Conservation (phyloP, 2,888 invertebrate genomes). For the Sthenelais limicola region DNA sequence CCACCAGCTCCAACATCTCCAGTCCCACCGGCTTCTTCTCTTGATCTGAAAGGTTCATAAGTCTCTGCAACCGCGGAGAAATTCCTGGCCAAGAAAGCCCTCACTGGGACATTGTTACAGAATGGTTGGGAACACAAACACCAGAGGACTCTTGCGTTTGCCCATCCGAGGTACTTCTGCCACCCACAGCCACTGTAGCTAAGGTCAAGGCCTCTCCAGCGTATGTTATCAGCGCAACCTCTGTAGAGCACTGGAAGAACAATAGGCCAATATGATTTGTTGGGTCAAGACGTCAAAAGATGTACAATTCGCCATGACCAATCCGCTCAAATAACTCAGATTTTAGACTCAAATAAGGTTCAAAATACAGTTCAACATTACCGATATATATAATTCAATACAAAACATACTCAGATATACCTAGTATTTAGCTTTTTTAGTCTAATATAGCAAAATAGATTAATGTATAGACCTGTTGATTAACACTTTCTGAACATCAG, state of each 20-base stretch:
- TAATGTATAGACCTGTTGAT: no score
- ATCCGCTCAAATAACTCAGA: no score
- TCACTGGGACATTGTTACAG: slow-evolving; percentile 43
- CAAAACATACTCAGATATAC: no score
- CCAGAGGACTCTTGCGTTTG: slow-evolving; percentile 46
- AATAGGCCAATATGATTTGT: no score
- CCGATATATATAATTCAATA: no score
- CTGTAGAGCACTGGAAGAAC: slow-evolving; percentile 49
- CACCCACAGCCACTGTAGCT: slow-evolving; percentile 49
- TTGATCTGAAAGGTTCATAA: slow-evolving; percentile 21
- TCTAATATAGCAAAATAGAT: no score
- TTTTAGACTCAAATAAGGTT: no score
- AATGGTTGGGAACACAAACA: slow-evolving; percentile 49
- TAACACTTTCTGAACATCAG: no score
- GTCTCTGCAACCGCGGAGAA: not conserved
- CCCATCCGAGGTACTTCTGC: slow-evolving; percentile 51
- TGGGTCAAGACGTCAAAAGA: no score
- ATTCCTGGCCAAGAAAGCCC: slow-evolving; percentile 9
- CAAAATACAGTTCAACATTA: no score
- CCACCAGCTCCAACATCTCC: not conserved
- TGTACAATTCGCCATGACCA: no score
- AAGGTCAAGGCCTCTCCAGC: slow-evolving; percentile 47
- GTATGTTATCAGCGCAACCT: slow-evolving; percentile 50
- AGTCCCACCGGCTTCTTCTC: not conserved
- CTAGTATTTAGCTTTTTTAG: no score